Conservation (phyloP, 1,140 invertebrate species). For the Acyrthosiphon pisum region DNA sequence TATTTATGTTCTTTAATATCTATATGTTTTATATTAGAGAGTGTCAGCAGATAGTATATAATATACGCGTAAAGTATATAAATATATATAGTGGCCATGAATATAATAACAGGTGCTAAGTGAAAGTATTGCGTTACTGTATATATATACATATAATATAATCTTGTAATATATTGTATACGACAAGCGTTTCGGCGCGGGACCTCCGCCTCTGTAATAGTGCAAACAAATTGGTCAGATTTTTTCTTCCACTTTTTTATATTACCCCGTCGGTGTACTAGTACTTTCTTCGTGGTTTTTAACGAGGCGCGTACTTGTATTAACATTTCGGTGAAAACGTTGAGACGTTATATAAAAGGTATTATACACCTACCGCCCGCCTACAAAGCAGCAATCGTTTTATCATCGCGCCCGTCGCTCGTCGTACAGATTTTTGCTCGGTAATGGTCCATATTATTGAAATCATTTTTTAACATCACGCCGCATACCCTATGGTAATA, state of each 20-base stretch:
- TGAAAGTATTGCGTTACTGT: slow-evolving; percentile 44
- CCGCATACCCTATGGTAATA: not conserved
- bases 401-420: no score
- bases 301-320: not conserved
- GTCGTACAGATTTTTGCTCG: not conserved
- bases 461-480: not conserved
- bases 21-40: slow-evolving; percentile 14
- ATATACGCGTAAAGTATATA: not conserved
- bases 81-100: not conserved
- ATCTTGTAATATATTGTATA: not conserved
- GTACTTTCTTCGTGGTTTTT: slow-evolving; percentile 9
- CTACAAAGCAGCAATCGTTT: no score
- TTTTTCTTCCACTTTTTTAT: not conserved
- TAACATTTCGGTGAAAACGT: not conserved
- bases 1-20: not conserved
- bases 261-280: not conserved
- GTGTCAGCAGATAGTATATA: not conserved
- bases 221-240: slow-evolving; percentile 29
- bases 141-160: not conserved
- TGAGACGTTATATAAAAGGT: not conserved
- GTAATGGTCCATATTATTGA: not conserved
- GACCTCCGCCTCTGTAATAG: not conserved
- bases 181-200: not conserved
- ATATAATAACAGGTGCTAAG: slow-evolving; percentile 41
- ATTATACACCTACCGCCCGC: not conserved